Conservation (phyloP, 2,797 vertebrate genomes). For the Danio albolineatus region DNA sequence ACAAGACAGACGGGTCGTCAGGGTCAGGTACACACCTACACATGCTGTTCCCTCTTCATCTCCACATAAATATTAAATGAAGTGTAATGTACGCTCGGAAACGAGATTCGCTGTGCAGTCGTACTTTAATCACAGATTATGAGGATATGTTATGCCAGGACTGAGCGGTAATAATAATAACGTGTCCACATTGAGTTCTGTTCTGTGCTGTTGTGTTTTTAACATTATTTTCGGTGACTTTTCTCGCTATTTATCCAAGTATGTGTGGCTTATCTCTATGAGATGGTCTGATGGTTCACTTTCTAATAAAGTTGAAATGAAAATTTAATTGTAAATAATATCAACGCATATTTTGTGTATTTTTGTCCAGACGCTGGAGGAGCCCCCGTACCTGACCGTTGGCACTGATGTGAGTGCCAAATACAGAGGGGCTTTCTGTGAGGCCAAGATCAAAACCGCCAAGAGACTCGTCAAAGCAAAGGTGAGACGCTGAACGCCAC, state of each 20-base stretch:
- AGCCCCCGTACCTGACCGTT: constrained; percentile 85
- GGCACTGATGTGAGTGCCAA: constrained; percentile 87
- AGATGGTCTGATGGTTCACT: too few relatives aligned
- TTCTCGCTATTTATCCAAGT: too few relatives aligned
- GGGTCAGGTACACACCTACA: constrained; percentile 18
- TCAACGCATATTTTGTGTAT: background rate
- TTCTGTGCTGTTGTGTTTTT: too few relatives aligned
- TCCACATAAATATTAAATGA: background rate
- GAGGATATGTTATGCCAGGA: background rate
- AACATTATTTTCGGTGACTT: too few relatives aligned
- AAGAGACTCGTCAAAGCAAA: constrained; percentile 86
- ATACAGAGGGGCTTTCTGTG: constrained; percentile 86
- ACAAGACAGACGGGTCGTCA: background rate
- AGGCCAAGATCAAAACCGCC: constrained; percentile 86
- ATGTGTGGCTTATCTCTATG: too few relatives aligned
- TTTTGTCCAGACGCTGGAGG: constrained; percentile 79
- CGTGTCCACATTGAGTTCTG: background rate
- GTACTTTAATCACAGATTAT: background rate
- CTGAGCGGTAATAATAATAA: background rate
- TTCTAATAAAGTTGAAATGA: too few relatives aligned
- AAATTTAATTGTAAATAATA: background rate
- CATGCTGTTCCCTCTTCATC: background rate
- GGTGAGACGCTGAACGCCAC: constrained; percentile 71
- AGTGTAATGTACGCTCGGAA: background rate
- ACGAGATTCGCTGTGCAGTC: background rate